Percentiles rank a stretch among this genome's conserved stretches.
Conservation (phyloP, 2,113 vertebrate species). For the Loxodonta africana region DNA sequence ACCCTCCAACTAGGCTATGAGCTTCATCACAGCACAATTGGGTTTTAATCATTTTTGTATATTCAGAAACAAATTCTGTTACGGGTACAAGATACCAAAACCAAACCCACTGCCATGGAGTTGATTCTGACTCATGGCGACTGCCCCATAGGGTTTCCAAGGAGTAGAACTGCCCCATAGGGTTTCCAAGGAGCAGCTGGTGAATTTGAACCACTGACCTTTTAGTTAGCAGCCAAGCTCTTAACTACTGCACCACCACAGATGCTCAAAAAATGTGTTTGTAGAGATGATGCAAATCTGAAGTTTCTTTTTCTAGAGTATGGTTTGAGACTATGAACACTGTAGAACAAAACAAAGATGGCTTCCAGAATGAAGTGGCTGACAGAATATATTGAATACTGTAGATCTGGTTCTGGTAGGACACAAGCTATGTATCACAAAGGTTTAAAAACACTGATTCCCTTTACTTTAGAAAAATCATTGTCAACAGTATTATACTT, state of each 20-base stretch:
- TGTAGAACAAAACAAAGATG: constrained; percentile 3
- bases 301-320: neutral
- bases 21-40: neutral
- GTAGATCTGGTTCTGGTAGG: neutral
- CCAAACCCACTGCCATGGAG: too few species aligned
- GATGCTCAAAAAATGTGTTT: neutral
- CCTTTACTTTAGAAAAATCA: neutral
- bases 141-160: too few species aligned
- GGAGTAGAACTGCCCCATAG: too few species aligned
- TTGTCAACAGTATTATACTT: neutral
- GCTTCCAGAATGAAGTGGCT: neutral
- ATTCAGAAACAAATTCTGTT: neutral
- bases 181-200: too few species aligned
- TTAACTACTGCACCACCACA: too few species aligned
- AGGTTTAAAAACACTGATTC: neutral
- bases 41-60: neutral
- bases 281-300: neutral
- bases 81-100: too few species aligned
- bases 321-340: constrained; percentile 9
- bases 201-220: too few species aligned
- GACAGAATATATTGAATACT: neutral
- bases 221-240: too few species aligned
- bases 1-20: neutral
- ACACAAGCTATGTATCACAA: neutral
- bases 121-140: too few species aligned